Evolutionary conservation across 1,140 invertebrate species (phyloP), one percentile per base, ranked within the genome.

Genomic region (Dryas iulia): DNA sequence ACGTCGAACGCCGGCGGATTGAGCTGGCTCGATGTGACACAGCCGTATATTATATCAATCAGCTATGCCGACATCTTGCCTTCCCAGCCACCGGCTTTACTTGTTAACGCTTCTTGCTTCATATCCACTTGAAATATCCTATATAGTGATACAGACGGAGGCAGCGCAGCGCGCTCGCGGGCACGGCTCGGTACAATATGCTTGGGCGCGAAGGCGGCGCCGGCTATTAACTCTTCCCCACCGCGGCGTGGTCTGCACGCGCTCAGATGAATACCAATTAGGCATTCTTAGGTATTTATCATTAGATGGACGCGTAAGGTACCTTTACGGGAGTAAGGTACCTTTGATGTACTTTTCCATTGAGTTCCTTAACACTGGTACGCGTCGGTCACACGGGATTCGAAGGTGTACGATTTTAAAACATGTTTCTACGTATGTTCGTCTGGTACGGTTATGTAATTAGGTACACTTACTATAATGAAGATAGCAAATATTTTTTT

Each of bases 61-160:
- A 94, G 93, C 93, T 94, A 94, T 94, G 93, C 93, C 93, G 93
- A 94, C 93, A 94, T 94, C 93, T 94, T 94, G 93, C 93, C 93
- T 94, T 92, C 93, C 93, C 93, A 90, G 90, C 89, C 92, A 92
- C 91, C 90, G 92, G 87, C 87, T 83, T 73, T 78, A 25, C 23
- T 54, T 14, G 35, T 12, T 10, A 54, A 12, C 30, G 30, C 30
- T 31, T 31, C 30, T 54, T 28, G 26, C 26, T 28, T 28, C 3
- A 28, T 28, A 28, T 3, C 0, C 2, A 47, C 35, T 47, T 47
- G 35, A 47, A 47, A 47, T 47, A 47, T 47, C 35, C 35, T 21
- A 18, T 47, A 18, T 18, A 2, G 14, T 6, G 18, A 8, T 47
- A 12, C 18, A 12, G n/a, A 18, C 35, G 14, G n/a, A 14, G n/a